Evolutionary conservation across 2,888 invertebrate genomes (phyloP), one percentile per base, ranked within the genome.

Genomic region (Spisula solida): DNA sequence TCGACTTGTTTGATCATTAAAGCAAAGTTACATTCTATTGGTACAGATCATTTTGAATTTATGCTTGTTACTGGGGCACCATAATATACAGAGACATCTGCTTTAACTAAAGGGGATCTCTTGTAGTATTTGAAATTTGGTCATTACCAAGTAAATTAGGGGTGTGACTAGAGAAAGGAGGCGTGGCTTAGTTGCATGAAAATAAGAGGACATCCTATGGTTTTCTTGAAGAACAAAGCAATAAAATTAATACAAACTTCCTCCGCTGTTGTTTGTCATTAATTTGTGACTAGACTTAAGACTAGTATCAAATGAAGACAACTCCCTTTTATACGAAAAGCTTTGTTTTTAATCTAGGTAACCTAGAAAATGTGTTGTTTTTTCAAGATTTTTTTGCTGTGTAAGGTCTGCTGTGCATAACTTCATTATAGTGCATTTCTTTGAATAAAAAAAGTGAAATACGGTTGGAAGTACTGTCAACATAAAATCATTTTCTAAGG

Each of bases 241-340:
- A 66, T 66, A 66, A 66, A 66, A n/a, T 25, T 66, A 25, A n/a
- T 66, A 25, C 60, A 25, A 66, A 66, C 60, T 66, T 66, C 60
- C n/a, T 10, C 4, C 4, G 18, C 18, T n/a, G n/a, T 14, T 56
- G 18, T 18, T 20, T n/a, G 5, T 66, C 25, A n/a, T n/a, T n/a
- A 66, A 66, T 66, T 66, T 66, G 4, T 25, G 60, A 25, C 60
- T 66, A 66, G 60, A 66, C 60, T 66, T 25, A 66, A 66, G 60
- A 66, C 60, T 66, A n/a, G n/a, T 1, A 51, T 51, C 12, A 51
- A 51, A 16, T 16, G 12, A 14, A 14, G 51, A 12, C 6, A 16
- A 51, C 51, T 51, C 51, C 51, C 51, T 51, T 51, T 51, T 51
- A 12, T n/a, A 66, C 10, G 5, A 66, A 66, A 66, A 25, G 6